phyloP scores from a whole-genome alignment of 2,888 invertebrate genomes.

The Liodrosophila aerea region DNA sequence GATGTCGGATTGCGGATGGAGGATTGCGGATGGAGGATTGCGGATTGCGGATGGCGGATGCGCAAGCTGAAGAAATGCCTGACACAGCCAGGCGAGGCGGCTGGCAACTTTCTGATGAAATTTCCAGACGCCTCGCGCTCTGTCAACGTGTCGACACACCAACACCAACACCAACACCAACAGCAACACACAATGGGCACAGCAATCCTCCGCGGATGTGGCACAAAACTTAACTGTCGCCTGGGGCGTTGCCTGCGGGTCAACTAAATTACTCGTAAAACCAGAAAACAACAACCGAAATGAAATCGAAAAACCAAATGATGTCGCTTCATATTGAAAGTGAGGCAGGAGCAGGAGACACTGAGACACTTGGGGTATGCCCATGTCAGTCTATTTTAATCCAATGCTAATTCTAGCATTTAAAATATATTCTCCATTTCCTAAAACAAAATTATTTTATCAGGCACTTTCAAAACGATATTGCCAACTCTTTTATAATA shows the following conservation, averaged over 20 bases:
- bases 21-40: slow-evolving; percentile 19
- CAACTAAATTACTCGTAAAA: slow-evolving; percentile 25
- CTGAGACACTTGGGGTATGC: too few relatives aligned
- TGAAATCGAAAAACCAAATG: neutral
- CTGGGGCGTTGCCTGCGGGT: slow-evolving; percentile 23
- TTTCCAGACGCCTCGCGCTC: slow-evolving; percentile 16
- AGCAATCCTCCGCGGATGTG: slow-evolving; percentile 49
- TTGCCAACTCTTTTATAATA: too few relatives aligned
- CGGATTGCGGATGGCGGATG: slow-evolving; percentile 9
- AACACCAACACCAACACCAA: slow-evolving; percentile 8
- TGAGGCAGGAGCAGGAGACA: too few relatives aligned
- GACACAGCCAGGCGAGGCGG: slow-evolving; percentile 11
- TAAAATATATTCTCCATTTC: too few relatives aligned
- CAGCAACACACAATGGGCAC: slow-evolving; percentile 1
- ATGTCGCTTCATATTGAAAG: slow-evolving; percentile 12
- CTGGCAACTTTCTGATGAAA: slow-evolving; percentile 58
- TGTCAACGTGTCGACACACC: slow-evolving; percentile 38
- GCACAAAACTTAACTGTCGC: slow-evolving; percentile 41
- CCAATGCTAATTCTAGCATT: too few relatives aligned
- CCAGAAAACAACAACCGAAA: slow-evolving; percentile 2
- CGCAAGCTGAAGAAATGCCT: slow-evolving; percentile 13
- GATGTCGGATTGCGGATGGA: slow-evolving; percentile 19
- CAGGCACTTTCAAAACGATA: too few relatives aligned
- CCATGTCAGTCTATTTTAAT: too few relatives aligned
- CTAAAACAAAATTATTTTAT: too few relatives aligned